A percentile compares a stretch with the other conserved stretches of the same genome.
These are phyloP conservation scores for Amphipoea lucens DNA, from an alignment of 2,888 invertebrate species.

Conservation along the genomic window DNA sequence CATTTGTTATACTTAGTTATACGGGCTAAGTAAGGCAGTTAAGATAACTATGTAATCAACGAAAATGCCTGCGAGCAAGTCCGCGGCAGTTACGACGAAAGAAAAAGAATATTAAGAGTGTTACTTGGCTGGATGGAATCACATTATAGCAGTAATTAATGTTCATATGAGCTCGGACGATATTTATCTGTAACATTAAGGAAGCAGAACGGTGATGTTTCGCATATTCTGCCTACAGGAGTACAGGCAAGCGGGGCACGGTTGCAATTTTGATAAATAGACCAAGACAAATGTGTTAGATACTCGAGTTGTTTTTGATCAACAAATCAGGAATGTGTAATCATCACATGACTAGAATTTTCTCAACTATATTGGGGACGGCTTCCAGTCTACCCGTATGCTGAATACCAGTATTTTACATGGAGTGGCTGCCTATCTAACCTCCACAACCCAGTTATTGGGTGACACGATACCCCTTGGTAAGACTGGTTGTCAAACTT, in stretches of 20 bases:
- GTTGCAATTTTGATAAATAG: neutral
- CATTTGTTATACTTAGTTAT: slow-evolving; percentile 18
- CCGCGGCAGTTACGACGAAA: neutral
- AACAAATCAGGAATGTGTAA: neutral
- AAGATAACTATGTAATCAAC: slow-evolving; percentile 46
- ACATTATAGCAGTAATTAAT: slow-evolving; percentile 29
- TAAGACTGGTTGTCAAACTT: too few species aligned
- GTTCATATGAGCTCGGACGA: slow-evolving; percentile 7
- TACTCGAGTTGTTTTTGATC: too few species aligned
- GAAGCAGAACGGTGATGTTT: neutral
- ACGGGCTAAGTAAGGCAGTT: slow-evolving; percentile 26
- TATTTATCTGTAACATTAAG: slow-evolving; percentile 3
- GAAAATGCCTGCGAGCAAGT: neutral
- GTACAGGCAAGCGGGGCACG: neutral
- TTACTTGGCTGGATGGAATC: slow-evolving; percentile 3
- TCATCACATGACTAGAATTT: neutral
- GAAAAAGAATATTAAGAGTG: slow-evolving; percentile 30
- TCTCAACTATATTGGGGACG: neutral
- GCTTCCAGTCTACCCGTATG: neutral
- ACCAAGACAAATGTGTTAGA: too few species aligned
- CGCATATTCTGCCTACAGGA: too few species aligned
- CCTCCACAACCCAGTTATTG: too few species aligned
- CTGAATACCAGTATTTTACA: neutral
- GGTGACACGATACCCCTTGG: neutral
- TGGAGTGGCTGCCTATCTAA: too few species aligned